Evolutionary conservation across 2,113 vertebrate genomes (phyloP).

Genomic region (Acrocephalus kingi): DNA sequence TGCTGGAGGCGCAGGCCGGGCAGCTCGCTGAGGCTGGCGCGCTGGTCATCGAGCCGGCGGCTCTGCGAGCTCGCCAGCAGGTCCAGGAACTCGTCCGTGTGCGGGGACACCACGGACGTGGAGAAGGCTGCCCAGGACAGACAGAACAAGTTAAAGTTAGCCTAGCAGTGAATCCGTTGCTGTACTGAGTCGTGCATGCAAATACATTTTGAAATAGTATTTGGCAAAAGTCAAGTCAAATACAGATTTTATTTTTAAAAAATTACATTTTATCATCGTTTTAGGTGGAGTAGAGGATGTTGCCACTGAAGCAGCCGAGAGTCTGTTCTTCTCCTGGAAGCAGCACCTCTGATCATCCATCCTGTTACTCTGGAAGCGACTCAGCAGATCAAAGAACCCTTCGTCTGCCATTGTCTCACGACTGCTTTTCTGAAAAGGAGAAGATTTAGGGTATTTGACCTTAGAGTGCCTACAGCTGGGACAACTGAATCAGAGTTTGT

Average conservation of each 20-base stretch:
- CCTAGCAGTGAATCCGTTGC: not conserved
- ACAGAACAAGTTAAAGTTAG: not conserved
- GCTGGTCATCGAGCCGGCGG: constrained; percentile 86
- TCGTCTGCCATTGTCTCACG: constrained; percentile 86
- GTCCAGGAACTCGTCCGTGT: constrained; percentile 88
- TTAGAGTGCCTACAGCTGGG: not conserved
- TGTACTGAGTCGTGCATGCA: fast-evolving
- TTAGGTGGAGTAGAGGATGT: constrained; percentile 73
- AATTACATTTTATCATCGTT: constrained; percentile 82
- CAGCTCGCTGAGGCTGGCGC: constrained; percentile 78
- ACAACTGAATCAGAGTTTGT: not conserved
- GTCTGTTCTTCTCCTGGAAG: constrained; percentile 77
- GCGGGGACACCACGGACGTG: constrained; percentile 75
- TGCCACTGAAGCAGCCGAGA: constrained; percentile 51
- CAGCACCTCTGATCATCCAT: constrained; percentile 96
- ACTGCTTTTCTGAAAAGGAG: constrained; percentile 77
- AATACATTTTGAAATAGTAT: not conserved
- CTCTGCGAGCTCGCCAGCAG: constrained; percentile 88
- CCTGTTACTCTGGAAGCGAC: constrained; percentile 94
- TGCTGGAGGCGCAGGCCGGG: constrained; percentile 81
- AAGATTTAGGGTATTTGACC: not conserved
- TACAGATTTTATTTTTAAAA: not conserved
- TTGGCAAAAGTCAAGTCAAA: not conserved
- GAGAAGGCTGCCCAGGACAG: constrained; percentile 73
- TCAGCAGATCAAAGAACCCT: constrained; percentile 94